A percentile compares a stretch with the other conserved stretches of the same genome.
Conservation (phyloP, 2,113 vertebrate genomes). For the Hemiscyllium ocellatum region DNA sequence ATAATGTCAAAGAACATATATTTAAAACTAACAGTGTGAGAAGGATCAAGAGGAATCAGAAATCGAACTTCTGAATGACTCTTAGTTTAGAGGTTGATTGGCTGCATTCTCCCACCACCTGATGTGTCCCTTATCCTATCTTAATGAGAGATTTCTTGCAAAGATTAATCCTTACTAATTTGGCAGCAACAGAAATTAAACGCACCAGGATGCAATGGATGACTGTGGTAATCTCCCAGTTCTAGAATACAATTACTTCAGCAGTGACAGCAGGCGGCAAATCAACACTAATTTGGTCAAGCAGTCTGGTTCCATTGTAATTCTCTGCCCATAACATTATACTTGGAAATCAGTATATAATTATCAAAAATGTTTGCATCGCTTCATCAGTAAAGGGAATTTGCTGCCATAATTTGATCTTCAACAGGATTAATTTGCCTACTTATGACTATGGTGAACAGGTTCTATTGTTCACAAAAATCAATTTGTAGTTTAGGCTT, state of each 20-base stretch:
- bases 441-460: background rate
- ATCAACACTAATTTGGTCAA: conserved; percentile 1
- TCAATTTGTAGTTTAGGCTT: background rate
- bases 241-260: background rate
- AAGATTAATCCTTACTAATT: conserved; percentile 6
- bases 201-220: background rate
- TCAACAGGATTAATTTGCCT: background rate
- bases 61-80: background rate
- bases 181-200: conserved; percentile 8
- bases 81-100: background rate
- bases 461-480: background rate
- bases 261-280: background rate
- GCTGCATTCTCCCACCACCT: background rate
- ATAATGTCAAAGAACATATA: background rate
- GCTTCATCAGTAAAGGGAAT: background rate
- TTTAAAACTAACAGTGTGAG: background rate
- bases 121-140: background rate
- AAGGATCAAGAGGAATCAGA: background rate
- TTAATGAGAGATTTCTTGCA: background rate
- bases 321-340: background rate
- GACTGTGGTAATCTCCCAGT: background rate
- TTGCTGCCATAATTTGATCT: background rate
- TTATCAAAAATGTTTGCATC: background rate
- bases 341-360: background rate
- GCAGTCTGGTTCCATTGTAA: background rate